These are phyloP conservation scores for Polypedilum pembai DNA, from an alignment of 1,140 invertebrate species.

Conservation along the genomic window DNA sequence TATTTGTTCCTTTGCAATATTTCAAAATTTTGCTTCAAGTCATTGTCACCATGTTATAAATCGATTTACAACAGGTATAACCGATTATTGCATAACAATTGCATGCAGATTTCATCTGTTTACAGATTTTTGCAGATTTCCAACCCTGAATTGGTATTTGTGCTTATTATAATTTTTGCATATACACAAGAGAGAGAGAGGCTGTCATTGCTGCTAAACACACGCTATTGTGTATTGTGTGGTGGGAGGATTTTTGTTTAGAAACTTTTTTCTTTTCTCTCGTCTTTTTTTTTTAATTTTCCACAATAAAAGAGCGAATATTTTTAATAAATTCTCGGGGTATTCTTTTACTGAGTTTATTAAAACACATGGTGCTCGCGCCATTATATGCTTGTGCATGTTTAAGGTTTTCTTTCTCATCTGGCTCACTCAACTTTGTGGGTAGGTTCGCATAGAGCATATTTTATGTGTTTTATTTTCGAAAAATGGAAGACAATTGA, in stretches of 20 bases:
- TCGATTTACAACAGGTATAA: too few species aligned
- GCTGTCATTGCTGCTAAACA: background rate
- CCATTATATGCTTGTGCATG: background rate
- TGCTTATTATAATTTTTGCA: slow-evolving; percentile 8
- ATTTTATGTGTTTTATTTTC: too few species aligned
- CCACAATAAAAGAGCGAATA: background rate
- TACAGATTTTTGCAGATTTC: too few species aligned
- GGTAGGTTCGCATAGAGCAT: too few species aligned
- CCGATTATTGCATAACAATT: too few species aligned
- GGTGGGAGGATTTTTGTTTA: background rate
- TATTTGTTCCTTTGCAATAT: too few species aligned
- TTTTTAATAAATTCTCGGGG: slow-evolving; percentile 2
- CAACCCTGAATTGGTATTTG: too few species aligned
- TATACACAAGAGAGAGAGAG: background rate
- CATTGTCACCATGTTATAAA: too few species aligned
- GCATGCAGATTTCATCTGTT: too few species aligned
- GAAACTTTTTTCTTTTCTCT: slow-evolving; percentile 8
- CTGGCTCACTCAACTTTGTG: too few species aligned
- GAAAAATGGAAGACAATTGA: too few species aligned
- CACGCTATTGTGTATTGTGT: background rate
- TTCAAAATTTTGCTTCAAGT: too few species aligned
- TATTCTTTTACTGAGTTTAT: slow-evolving; percentile 2
- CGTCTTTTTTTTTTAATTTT: slow-evolving; percentile 6
- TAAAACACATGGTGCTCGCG: background rate
- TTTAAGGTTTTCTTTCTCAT: slow-evolving; percentile 4